Conservation (phyloP, 2,888 invertebrate genomes). For the Entomobrya proxima region DNA sequence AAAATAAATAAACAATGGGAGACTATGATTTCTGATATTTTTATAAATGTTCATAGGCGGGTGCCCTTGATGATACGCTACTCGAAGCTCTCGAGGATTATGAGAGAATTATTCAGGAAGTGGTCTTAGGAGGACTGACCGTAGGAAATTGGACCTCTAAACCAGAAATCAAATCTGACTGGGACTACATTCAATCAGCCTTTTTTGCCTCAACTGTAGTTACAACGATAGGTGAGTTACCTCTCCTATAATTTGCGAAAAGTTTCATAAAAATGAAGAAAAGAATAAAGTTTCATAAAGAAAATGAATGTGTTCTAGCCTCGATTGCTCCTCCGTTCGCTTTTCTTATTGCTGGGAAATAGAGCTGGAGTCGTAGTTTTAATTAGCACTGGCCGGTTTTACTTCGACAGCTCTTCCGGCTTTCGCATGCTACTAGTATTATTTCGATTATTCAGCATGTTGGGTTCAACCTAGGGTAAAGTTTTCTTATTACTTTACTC, state of each 20-base stretch:
- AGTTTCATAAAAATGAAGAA: too few relatives aligned
- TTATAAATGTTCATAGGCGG: constrained; percentile 43
- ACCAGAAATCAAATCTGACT: constrained; percentile 78
- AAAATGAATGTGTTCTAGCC: too few relatives aligned
- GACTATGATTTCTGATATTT: not conserved
- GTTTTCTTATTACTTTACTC: not conserved
- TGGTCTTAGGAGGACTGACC: constrained; percentile 83
- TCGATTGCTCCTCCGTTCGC: too few relatives aligned
- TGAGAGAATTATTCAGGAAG: constrained; percentile 83
- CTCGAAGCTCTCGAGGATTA: constrained; percentile 77
- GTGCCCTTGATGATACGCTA: constrained; percentile 74
- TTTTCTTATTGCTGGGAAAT: too few relatives aligned
- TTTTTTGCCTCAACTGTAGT: constrained; percentile 94
- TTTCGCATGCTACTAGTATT: not conserved
- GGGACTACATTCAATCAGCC: constrained; percentile 89
- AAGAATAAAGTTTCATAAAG: too few relatives aligned
- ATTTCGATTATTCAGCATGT: not conserved
- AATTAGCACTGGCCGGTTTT: not conserved
- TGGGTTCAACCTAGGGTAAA: not conserved
- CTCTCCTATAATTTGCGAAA: not conserved
- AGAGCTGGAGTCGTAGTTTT: not conserved
- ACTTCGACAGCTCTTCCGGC: constrained; percentile 4
- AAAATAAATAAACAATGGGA: not conserved
- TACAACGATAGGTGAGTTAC: constrained; percentile 88
- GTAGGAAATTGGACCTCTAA: too few relatives aligned